Evolutionary conservation across 2,113 vertebrate genomes (phyloP), one percentile per base, ranked within the genome.

Genomic region (Brienomyrus longianalis): DNA sequence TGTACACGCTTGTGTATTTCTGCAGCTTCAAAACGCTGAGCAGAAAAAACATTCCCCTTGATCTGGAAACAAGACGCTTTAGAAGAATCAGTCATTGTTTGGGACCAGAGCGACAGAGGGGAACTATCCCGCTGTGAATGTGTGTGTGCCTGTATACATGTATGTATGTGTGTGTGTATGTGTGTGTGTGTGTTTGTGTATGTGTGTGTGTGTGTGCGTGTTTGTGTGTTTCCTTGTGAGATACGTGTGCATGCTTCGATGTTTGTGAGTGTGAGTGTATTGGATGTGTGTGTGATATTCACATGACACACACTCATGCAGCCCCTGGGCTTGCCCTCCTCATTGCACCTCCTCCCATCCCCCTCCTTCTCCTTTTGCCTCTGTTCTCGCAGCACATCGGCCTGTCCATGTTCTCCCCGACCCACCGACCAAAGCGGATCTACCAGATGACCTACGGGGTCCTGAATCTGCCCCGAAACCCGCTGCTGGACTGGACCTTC

Each of bases 401-500:
- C 21, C 95, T 99, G 88, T 94, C 97, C 35, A 98, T 99, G 98
- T 99, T 99, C 52, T 95, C 97, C 0, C 91, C 88, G 0, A 93
- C 94, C 4, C 89, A 91, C 21, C 97, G 97, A 5, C 98, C 98
- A 0, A 96, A 93, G 52, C 92, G 97, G 88, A 97, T 99, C 5
- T 95, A 96, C 91, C 97, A 97, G 93, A 98, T 99, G 98, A 97
- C 95, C 70, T 95, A 96, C 86, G 97, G 97, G 0, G 98, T 98
- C 66, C 96, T 99, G 52, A 99, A 99, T 94, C 95, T 99, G 92
- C 96, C 97, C 0, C 95, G 97, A 17, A 97, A 98, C 10, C 90
- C 90, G 0, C 80, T 98, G 91, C 95, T 99, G 7, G 98, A 99
- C 95, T 98, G 96, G 98, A 94, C 91, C 0, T 99, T 99, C 0